Conservation (phyloP, 2,113 vertebrate species). For the Edolisoma coerulescens region DNA sequence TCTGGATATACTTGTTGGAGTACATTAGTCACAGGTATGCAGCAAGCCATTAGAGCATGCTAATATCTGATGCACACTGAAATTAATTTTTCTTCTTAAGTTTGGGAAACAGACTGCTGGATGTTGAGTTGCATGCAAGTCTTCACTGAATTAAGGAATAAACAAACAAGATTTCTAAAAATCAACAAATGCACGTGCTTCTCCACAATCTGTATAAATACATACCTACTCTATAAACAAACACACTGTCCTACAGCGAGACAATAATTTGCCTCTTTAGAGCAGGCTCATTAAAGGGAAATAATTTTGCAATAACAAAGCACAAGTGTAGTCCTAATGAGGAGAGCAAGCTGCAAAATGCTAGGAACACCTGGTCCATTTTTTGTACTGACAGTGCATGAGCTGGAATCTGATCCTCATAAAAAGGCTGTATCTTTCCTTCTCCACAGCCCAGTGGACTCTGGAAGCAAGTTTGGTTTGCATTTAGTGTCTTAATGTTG, state of each 20-base stretch:
- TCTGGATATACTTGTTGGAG: not conserved
- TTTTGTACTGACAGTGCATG: not conserved
- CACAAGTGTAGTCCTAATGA: slow-evolving; percentile 5
- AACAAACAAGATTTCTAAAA: slow-evolving; percentile 14
- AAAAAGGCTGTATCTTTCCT: not conserved
- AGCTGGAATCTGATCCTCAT: not conserved
- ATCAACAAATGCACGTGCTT: not conserved
- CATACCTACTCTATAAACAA: not conserved
- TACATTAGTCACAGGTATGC: slow-evolving; percentile 29
- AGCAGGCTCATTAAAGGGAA: slow-evolving; percentile 32
- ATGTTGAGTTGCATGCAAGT: not conserved
- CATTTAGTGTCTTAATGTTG: not conserved
- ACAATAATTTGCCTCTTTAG: slow-evolving; percentile 6
- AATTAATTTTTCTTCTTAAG: not conserved
- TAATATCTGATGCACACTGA: not conserved
- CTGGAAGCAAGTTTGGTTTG: not conserved
- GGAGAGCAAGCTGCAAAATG: not conserved
- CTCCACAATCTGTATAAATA: not conserved
- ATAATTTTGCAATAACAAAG: slow-evolving; percentile 25
- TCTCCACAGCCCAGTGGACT: not conserved
- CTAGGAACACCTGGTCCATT: not conserved
- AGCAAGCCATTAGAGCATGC: not conserved
- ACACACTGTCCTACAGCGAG: not conserved
- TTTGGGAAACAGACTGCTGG: not conserved
- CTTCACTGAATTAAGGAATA: not conserved